Conservation (phyloP, 2,113 vertebrate species). For the Pyrgilauda ruficollis region DNA sequence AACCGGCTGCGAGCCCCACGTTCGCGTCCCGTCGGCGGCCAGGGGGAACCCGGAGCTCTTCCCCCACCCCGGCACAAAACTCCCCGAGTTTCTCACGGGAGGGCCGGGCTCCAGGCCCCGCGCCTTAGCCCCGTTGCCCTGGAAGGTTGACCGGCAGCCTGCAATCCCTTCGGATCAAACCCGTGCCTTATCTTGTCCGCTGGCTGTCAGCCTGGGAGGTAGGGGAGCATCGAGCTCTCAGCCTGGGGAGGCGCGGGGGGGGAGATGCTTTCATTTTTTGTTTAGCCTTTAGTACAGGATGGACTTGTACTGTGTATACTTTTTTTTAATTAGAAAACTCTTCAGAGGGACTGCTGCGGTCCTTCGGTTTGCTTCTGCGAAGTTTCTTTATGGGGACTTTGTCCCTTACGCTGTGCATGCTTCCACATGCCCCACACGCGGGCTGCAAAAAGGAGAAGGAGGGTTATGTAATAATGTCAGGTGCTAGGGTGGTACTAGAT, state of each 20-base stretch:
- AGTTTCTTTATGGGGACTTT: background rate
- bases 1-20: background rate
- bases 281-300: background rate
- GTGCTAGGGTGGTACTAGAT: background rate
- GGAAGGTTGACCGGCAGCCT: background rate
- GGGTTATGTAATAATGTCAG: background rate
- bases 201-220: background rate
- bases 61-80: background rate
- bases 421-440: background rate
- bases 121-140: no score
- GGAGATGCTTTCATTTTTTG: no score
- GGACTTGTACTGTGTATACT: background rate
- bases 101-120: background rate
- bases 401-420: background rate
- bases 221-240: background rate
- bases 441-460: background rate
- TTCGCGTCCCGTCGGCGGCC: background rate
- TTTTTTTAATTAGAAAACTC: no score
- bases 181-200: background rate
- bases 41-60: background rate
- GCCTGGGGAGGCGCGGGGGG: background rate
- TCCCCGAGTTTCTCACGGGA: background rate
- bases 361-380: fast-evolving
- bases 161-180: background rate
- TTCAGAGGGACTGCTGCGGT: background rate